A percentile compares a stretch with the other conserved stretches of the same genome.
phyloP scores from a whole-genome alignment of 2,888 invertebrate genomes.

The Hemithea aestivaria region DNA sequence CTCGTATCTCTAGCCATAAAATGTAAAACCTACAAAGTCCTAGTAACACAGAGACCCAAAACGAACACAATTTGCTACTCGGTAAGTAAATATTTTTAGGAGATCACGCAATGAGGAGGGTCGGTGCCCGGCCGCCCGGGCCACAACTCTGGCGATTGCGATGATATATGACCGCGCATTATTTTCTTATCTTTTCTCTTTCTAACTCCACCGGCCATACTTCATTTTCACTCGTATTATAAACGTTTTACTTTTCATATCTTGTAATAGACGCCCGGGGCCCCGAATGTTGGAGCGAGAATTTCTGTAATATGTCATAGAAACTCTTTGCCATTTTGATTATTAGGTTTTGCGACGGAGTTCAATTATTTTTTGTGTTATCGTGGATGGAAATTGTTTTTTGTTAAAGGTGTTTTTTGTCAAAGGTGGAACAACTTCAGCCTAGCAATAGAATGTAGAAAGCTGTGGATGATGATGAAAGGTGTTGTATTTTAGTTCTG shows the following conservation, averaged over 20 bases:
- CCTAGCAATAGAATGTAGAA: too few relatives aligned
- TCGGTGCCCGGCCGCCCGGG: constrained; percentile 57
- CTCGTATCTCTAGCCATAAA: too few relatives aligned
- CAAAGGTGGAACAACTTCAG: too few relatives aligned
- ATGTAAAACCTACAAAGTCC: too few relatives aligned
- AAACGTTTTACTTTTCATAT: constrained; percentile 74
- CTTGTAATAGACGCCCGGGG: constrained; percentile 61
- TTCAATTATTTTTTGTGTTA: constrained; percentile 56
- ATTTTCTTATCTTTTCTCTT: constrained; percentile 78
- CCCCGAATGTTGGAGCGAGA: constrained; percentile 59
- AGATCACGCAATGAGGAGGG: constrained; percentile 67
- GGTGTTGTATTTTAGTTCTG: too few relatives aligned
- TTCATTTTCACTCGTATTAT: constrained; percentile 71
- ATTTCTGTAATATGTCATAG: constrained; percentile 64
- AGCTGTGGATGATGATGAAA: too few relatives aligned
- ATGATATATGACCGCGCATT: constrained; percentile 77
- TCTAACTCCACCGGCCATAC: constrained; percentile 74
- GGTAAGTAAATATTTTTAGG: constrained; percentile 65
- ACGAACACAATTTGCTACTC: constrained; percentile 13
- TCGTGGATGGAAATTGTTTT: constrained; percentile 56
- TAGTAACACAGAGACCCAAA: constrained; percentile 3
- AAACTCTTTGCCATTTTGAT: constrained; percentile 46
- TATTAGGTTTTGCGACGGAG: constrained; percentile 50
- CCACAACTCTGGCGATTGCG: constrained; percentile 74
- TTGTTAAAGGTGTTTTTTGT: constrained; percentile 16